phyloP scores from a whole-genome alignment of 2,888 invertebrate species.

The Cataglyphis rosenhaueri region DNA sequence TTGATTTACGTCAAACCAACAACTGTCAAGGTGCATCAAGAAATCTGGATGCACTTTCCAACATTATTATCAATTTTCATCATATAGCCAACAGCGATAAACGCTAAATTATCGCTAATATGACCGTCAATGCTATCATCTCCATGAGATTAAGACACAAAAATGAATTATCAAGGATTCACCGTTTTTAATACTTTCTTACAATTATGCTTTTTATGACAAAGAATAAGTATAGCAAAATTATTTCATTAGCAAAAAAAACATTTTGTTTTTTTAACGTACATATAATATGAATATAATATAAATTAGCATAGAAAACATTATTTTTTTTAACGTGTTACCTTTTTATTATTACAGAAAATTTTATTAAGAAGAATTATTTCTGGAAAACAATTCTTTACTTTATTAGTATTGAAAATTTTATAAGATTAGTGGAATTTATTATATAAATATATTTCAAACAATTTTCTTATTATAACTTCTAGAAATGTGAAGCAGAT shows the following conservation, averaged over 20 bases:
- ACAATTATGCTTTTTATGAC: not conserved
- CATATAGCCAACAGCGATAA: slow-evolving; percentile 44
- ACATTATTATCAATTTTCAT: slow-evolving; percentile 57
- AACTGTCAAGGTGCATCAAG: slow-evolving; percentile 48
- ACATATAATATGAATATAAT: not conserved
- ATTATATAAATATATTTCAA: not conserved
- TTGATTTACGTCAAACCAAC: slow-evolving; percentile 31
- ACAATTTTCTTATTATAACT: not conserved
- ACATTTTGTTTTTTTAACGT: not conserved
- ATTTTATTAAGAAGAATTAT: not conserved
- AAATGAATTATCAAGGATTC: slow-evolving; percentile 54
- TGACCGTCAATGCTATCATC: slow-evolving; percentile 66
- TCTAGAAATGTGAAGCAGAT: not conserved
- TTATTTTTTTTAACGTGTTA: not conserved
- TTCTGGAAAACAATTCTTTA: not conserved
- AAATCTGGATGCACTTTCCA: slow-evolving; percentile 49
- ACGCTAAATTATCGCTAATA: slow-evolving; percentile 62
- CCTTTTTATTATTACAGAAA: not conserved
- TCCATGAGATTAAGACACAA: slow-evolving; percentile 61
- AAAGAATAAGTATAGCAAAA: not conserved
- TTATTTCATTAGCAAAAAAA: not conserved
- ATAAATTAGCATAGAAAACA: not conserved
- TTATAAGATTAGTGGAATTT: not conserved
- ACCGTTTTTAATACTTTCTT: slow-evolving; percentile 12
- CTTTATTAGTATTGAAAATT: not conserved